Evolutionary conservation across 2,797 vertebrate genomes (phyloP).

Genomic region (Esox masquinongy): DNA sequence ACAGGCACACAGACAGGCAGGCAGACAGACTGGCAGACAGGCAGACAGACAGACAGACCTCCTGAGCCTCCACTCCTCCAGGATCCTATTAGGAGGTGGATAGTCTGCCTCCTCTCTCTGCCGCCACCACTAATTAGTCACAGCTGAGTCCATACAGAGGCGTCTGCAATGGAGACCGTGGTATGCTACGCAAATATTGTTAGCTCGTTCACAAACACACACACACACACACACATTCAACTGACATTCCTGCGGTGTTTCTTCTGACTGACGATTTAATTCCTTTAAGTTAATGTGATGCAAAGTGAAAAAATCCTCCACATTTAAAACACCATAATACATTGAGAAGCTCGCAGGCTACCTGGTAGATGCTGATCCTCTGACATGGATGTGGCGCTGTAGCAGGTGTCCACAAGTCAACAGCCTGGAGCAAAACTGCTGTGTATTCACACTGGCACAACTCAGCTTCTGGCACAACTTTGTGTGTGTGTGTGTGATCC

Average conservation of each 20-base stretch:
- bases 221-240: slow-evolving; percentile 6
- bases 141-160: slow-evolving; percentile 22
- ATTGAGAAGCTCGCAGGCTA: slow-evolving; percentile 30
- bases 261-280: not conserved
- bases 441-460: slow-evolving; percentile 37
- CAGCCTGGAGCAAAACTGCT: slow-evolving; percentile 37
- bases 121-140: slow-evolving; percentile 36
- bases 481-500: not conserved
- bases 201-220: slow-evolving; percentile 14
- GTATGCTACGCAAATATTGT: slow-evolving; percentile 16
- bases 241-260: slow-evolving; percentile 1
- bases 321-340: not conserved
- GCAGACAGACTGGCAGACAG: not conserved
- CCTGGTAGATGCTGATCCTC: slow-evolving; percentile 23
- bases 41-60: not conserved
- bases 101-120: slow-evolving; percentile 27
- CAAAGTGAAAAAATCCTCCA: not conserved
- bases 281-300: slow-evolving; percentile 13
- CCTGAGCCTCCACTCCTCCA: not conserved
- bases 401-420: slow-evolving; percentile 50
- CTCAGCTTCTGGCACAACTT: slow-evolving; percentile 18
- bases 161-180: slow-evolving; percentile 22
- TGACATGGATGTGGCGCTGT: slow-evolving; percentile 40
- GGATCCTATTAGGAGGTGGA: slow-evolving; percentile 22
- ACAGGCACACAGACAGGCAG: slow-evolving; percentile 2